Evolutionary conservation across 2,113 vertebrate genomes (phyloP), one percentile per base, ranked within the genome.

Genomic region (Oreochromis tanganicae): DNA sequence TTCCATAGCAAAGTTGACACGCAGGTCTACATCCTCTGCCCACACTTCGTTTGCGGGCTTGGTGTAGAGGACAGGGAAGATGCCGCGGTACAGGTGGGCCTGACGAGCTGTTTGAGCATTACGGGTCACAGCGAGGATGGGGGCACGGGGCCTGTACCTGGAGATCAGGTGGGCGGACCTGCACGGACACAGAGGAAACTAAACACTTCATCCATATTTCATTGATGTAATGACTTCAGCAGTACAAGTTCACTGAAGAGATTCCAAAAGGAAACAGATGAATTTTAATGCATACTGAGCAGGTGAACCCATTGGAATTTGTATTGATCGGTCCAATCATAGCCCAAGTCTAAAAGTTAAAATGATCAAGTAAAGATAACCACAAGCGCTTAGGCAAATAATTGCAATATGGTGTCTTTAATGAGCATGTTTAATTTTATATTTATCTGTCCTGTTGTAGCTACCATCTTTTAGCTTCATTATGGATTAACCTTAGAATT

Each of bases 91-190:
- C 84, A 99, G 96, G 91, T 99, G 98, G 57, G 98, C 98, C 94
- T 99, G 99, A 24, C 98, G 98, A 1, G 98, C 98, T 0, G 99
- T 98, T 96, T 98, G 98, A 48, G 94, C 97, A 0, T 97, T 97
- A 92, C 98, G 98, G 8, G 98, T 99, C 89, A 99, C 97, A 0
- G 98, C 97, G 0, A 99, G 97, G 94, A 99, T 99, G 38, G 98
- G 98, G 16, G 99, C 98, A 0, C 98, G 97, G 0, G 99, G 99
- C 75, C 99, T 97, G 95, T 98, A 99, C 85, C 98, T 97, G 10
- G 99, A 98, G 88, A 99, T 96, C 94, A 99, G 96, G 94, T 99
- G 98, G 24, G 99, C 99, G 4, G 98, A 99, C 95, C 99, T 99
- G 90, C 9, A 36, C 79, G 85, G 5, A 87, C 7, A 92, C 1